Evolutionary conservation across 2,797 vertebrate species (phyloP).

Genomic region (Synanceia verrucosa): DNA sequence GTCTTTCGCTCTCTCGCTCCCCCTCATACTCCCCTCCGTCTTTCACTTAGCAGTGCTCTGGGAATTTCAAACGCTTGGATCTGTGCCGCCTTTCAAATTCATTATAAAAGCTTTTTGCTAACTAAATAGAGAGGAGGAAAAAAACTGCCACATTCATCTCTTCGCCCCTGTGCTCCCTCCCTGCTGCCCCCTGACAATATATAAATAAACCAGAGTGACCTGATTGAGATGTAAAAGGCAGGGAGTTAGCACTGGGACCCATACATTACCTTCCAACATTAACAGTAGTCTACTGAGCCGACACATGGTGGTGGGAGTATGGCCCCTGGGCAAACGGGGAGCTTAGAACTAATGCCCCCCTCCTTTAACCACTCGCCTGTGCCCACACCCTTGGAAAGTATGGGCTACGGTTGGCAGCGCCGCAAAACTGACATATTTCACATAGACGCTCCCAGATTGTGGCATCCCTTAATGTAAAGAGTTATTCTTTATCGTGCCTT

Average conservation of each 20-base stretch:
- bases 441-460: constrained; percentile 24
- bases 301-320: constrained; percentile 71
- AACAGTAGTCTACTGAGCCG: constrained; percentile 76
- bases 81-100: constrained; percentile 79
- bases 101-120: constrained; percentile 85
- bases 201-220: constrained; percentile 86
- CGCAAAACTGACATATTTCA: constrained; percentile 51
- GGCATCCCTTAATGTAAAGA: constrained; percentile 50
- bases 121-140: constrained; percentile 77
- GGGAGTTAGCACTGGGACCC: constrained; percentile 80
- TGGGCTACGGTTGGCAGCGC: constrained; percentile 41
- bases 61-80: constrained; percentile 79
- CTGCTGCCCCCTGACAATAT: constrained; percentile 74
- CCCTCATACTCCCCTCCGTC: constrained; percentile 1
- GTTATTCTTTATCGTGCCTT: constrained; percentile 25
- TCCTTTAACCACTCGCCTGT: constrained; percentile 42
- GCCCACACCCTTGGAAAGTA: constrained; percentile 63
- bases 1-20: not conserved
- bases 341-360: constrained; percentile 74
- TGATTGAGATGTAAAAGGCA: constrained; percentile 85
- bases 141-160: constrained; percentile 78
- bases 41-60: constrained; percentile 77
- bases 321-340: constrained; percentile 65
- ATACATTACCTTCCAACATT: constrained; percentile 80
- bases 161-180: constrained; percentile 35